Evolutionary conservation across 2,888 invertebrate species (phyloP).

Genomic region (Cryptophagus acutangulus): DNA sequence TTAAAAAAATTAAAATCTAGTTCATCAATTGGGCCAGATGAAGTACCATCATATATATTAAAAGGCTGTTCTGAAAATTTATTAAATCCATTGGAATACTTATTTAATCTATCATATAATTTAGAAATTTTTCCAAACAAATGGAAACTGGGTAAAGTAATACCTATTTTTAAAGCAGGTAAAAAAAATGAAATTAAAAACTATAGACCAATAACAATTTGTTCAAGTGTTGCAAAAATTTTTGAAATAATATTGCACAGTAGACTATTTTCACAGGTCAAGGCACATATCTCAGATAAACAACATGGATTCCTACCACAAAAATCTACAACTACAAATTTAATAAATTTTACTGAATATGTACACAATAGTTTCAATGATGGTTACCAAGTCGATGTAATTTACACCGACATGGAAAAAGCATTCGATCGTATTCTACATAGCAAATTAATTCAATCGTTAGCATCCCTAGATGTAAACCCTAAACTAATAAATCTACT

Average conservation of each 20-base stretch:
- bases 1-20: too few relatives aligned
- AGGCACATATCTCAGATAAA: slow-evolving; percentile 5
- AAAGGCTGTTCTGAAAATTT: too few relatives aligned
- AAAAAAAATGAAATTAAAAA: slow-evolving; percentile 6
- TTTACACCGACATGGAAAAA: slow-evolving; percentile 7
- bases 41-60: too few relatives aligned
- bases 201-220: slow-evolving; percentile 13
- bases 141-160: slow-evolving; percentile 7
- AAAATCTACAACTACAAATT: slow-evolving; percentile 13
- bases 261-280: slow-evolving; percentile 5
- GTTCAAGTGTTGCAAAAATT: slow-evolving; percentile 10
- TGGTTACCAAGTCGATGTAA: slow-evolving; percentile 7
- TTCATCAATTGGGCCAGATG: too few relatives aligned
- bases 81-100: too few relatives aligned
- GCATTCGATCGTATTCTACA: slow-evolving; percentile 6
- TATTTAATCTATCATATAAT: too few relatives aligned
- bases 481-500: not conserved
- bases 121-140: slow-evolving; percentile 7
- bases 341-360: slow-evolving; percentile 5
- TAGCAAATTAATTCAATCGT: not conserved
- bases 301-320: slow-evolving; percentile 10
- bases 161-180: not conserved
- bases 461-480: not conserved
- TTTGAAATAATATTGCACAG: slow-evolving; percentile 7
- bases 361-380: not conserved